Evolutionary conservation across 2,888 invertebrate genomes (phyloP).

Genomic region (Polymixis lichenea): DNA sequence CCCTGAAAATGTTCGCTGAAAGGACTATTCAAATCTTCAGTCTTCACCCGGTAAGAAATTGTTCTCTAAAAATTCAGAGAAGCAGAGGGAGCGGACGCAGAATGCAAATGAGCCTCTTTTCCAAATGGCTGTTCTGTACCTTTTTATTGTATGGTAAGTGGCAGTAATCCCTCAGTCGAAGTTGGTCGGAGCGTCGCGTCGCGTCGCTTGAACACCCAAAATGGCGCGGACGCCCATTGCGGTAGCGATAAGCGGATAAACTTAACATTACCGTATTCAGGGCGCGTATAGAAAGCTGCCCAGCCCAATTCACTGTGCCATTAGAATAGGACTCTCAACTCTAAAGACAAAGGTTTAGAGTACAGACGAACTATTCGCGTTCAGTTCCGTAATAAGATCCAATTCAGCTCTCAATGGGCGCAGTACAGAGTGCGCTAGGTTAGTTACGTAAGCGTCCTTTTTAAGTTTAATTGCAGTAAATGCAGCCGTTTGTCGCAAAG

Average conservation of each 20-base stretch:
- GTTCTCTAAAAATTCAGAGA: background rate
- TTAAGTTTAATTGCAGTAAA: constrained; percentile 67
- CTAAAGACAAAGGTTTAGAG: constrained; percentile 48
- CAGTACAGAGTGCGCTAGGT: constrained; percentile 32
- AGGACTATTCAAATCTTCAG: background rate
- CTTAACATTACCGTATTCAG: constrained; percentile 72
- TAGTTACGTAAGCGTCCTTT: constrained; percentile 65
- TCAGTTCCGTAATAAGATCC: constrained; percentile 50
- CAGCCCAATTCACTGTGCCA: constrained; percentile 46
- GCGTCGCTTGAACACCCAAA: constrained; percentile 61
- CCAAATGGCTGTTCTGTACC: constrained; percentile 4
- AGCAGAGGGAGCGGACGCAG: background rate
- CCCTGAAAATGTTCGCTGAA: background rate
- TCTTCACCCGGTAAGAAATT: background rate
- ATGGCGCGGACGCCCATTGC: constrained; percentile 64
- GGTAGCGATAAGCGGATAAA: constrained; percentile 70
- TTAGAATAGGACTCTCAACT: constrained; percentile 62
- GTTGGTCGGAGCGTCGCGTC: constrained; percentile 23
- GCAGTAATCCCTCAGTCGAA: constrained; percentile 35
- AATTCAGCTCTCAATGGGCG: constrained; percentile 45
- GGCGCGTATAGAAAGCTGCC: constrained; percentile 76
- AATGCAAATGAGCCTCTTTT: constrained; percentile 1
- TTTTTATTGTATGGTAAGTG: constrained; percentile 36
- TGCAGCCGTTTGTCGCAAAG: constrained; percentile 57
- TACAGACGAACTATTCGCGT: constrained; percentile 11